Evolutionary conservation across 2,888 invertebrate species (phyloP).

Genomic region (Tethea ocularis): DNA sequence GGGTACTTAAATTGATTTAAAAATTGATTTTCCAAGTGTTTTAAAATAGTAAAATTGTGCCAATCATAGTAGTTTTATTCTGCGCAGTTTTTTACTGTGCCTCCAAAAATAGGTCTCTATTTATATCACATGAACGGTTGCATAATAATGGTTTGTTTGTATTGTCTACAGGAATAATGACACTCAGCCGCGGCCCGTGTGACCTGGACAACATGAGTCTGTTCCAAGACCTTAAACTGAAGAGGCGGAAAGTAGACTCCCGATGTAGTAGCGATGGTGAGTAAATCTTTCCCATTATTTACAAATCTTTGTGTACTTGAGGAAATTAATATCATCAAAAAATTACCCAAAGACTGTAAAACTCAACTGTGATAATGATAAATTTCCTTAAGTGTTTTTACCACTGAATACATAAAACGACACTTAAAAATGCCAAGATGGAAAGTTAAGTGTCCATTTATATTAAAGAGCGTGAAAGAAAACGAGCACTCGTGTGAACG

Average conservation of each 20-base stretch:
- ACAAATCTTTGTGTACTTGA: too few relatives aligned
- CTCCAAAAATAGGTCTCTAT: not conserved
- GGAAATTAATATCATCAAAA: too few relatives aligned
- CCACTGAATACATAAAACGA: not conserved
- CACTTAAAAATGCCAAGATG: not conserved
- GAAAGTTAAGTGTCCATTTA: constrained; percentile 1
- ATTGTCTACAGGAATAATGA: constrained; percentile 94
- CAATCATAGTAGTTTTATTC: not conserved
- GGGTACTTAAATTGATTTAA: too few relatives aligned
- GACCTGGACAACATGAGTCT: constrained; percentile 99
- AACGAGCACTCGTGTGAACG: constrained; percentile 22
- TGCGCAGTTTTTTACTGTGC: not conserved
- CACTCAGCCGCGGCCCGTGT: constrained; percentile 98
- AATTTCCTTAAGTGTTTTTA: not conserved
- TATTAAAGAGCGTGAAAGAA: constrained; percentile 21
- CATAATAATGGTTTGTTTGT: constrained; percentile 35
- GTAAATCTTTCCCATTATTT: constrained; percentile 40
- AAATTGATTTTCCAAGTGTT: not conserved
- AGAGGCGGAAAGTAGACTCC: constrained; percentile 98
- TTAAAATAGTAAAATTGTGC: not conserved
- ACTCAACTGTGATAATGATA: not conserved
- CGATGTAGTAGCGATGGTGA: constrained; percentile 97
- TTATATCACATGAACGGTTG: constrained; percentile 1
- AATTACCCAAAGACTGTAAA: too few relatives aligned
- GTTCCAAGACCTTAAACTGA: constrained; percentile 99